Percentiles rank a stretch among this genome's conserved stretches.
Conservation (phyloP, 2,113 vertebrate genomes). For the Eublepharis macularius region DNA sequence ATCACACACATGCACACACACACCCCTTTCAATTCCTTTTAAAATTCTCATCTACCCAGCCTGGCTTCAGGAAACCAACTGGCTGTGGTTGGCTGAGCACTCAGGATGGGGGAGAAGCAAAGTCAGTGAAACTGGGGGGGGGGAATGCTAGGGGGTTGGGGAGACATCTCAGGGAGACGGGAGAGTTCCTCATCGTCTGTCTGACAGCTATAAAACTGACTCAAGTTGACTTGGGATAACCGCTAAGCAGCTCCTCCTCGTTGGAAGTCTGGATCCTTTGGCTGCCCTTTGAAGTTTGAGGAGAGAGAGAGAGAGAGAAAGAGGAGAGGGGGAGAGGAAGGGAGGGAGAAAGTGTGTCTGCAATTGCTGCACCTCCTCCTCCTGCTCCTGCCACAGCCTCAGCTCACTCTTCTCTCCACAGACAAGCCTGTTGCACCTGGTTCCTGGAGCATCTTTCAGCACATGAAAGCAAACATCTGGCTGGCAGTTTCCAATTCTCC, state of each 20-base stretch:
- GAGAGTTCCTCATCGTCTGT: slow-evolving; percentile 75
- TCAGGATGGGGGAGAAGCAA: slow-evolving; percentile 66
- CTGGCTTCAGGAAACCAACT: slow-evolving; percentile 69
- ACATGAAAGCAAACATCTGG: not conserved
- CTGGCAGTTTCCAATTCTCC: slow-evolving; percentile 8
- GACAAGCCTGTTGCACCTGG: slow-evolving; percentile 46
- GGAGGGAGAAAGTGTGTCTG: not conserved
- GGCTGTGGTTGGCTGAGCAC: slow-evolving; percentile 66
- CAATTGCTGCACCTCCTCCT: slow-evolving; percentile 1
- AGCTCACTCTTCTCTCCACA: not conserved
- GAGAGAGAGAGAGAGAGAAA: not conserved
- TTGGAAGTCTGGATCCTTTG: slow-evolving; percentile 66
- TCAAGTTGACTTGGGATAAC: slow-evolving; percentile 61
- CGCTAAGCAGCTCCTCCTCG: slow-evolving; percentile 68
- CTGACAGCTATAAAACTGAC: slow-evolving; percentile 78
- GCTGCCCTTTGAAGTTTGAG: slow-evolving; percentile 73
- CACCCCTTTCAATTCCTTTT: not conserved
- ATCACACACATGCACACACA: too few relatives aligned
- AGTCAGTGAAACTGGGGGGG: slow-evolving; percentile 72
- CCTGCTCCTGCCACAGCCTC: not conserved
- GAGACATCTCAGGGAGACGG: slow-evolving; percentile 69
- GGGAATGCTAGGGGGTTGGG: slow-evolving; percentile 45
- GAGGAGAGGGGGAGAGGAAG: not conserved
- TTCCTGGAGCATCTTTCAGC: not conserved
- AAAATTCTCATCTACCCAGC: slow-evolving; percentile 5